Evolutionary conservation across 1,140 invertebrate genomes (phyloP).

Genomic region (Amyelois transitella): DNA sequence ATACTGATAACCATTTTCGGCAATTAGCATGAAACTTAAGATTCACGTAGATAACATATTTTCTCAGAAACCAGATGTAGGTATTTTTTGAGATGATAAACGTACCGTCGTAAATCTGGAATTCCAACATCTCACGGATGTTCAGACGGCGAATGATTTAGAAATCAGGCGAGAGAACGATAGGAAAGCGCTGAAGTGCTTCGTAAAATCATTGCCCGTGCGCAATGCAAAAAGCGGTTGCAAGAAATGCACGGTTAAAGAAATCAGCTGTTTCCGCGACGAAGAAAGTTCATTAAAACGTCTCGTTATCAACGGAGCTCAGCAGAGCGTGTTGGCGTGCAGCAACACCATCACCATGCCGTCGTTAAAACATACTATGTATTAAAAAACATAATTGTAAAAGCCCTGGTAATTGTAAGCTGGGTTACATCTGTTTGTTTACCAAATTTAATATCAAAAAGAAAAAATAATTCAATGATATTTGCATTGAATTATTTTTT

Average conservation of each 20-base stretch:
- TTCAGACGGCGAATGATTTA: constrained; percentile 33
- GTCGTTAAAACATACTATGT: neutral
- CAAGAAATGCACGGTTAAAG: constrained; percentile 38
- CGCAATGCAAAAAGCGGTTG: constrained; percentile 23
- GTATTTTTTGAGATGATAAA: constrained; percentile 19
- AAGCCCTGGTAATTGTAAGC: too few relatives aligned
- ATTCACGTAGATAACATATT: neutral
- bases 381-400: too few relatives aligned
- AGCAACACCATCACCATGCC: neutral
- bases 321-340: neutral
- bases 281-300: constrained; percentile 36
- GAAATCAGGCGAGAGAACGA: constrained; percentile 40
- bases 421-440: too few relatives aligned
- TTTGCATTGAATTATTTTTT: too few relatives aligned
- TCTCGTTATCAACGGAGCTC: neutral
- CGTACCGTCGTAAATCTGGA: constrained; percentile 41
- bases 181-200: constrained; percentile 31
- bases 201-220: constrained; percentile 21
- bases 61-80: too few relatives aligned
- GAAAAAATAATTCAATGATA: too few relatives aligned
- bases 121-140: constrained; percentile 57
- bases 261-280: constrained; percentile 46
- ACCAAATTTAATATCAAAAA: too few relatives aligned
- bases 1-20: too few relatives aligned
- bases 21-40: neutral